Conservation (phyloP, 2,888 invertebrate species). For the Aphodius sticticus region DNA sequence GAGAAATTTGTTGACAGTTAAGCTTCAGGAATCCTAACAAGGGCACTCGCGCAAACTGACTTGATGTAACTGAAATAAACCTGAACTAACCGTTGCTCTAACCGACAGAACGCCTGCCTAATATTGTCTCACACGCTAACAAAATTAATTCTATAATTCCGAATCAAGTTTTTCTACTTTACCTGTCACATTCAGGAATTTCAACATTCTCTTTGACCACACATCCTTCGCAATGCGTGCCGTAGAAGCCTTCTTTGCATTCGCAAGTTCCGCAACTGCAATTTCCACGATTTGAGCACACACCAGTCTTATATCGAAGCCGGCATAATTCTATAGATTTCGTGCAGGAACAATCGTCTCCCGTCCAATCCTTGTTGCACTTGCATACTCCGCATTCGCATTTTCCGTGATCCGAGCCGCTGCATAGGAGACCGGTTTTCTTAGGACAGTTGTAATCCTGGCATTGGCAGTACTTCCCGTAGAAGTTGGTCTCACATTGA, state of each 20-base stretch:
- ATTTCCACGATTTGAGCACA: conserved; percentile 69
- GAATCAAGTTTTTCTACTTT: neutral
- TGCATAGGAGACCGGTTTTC: conserved; percentile 60
- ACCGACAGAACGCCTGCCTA: no score
- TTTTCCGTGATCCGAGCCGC: conserved; percentile 64
- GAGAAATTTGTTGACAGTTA: no score
- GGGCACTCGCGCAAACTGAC: no score
- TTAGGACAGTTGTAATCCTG: conserved; percentile 76
- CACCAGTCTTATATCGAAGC: conserved; percentile 43
- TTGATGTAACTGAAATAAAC: no score
- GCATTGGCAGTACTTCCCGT: conserved; percentile 78
- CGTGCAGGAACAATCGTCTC: conserved; percentile 70
- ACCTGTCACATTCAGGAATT: conserved; percentile 7
- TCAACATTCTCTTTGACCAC: neutral
- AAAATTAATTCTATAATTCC: neutral
- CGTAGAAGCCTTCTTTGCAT: conserved; percentile 65
- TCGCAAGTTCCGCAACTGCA: conserved; percentile 72
- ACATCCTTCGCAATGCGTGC: conserved; percentile 75
- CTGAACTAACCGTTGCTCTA: no score
- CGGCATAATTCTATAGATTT: conserved; percentile 62
- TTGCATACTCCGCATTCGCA: conserved; percentile 72
- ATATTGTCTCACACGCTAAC: no score
- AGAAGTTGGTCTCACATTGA: conserved; percentile 46
- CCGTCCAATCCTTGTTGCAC: conserved; percentile 67
- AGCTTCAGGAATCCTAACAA: no score